Evolutionary conservation across 2,888 invertebrate species (phyloP).

Genomic region (Tupiocoris notatus): DNA sequence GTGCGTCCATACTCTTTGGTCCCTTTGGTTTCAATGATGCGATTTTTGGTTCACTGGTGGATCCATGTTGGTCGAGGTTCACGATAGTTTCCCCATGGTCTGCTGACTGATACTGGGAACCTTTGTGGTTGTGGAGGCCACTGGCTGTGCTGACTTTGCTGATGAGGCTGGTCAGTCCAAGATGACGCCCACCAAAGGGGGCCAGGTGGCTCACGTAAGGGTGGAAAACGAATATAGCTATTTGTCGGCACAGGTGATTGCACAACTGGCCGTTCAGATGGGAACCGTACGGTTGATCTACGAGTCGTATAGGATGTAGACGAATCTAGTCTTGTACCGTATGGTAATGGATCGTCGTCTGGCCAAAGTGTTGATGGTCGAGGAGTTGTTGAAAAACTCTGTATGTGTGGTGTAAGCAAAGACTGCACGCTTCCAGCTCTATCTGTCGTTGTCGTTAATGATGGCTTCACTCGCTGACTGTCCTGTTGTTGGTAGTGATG

Average conservation of each 20-base stretch:
- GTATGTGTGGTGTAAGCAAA: background rate
- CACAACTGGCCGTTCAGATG: slow-evolving; percentile 22
- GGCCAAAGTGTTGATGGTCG: background rate
- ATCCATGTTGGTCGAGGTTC: slow-evolving; percentile 34
- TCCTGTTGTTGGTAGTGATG: background rate
- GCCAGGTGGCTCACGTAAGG: slow-evolving; percentile 10
- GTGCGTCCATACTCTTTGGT: too few relatives aligned
- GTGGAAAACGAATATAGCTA: slow-evolving; percentile 39
- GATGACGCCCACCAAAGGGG: slow-evolving; percentile 43
- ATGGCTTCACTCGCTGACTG: background rate
- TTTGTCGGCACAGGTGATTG: background rate
- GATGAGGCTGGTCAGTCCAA: slow-evolving; percentile 27
- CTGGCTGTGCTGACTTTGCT: background rate
- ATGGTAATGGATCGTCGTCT: background rate
- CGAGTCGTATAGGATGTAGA: slow-evolving; percentile 13
- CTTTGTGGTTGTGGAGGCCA: slow-evolving; percentile 2
- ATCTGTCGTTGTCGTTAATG: background rate
- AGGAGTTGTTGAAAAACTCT: background rate
- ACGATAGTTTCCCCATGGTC: slow-evolving; percentile 27
- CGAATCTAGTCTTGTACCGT: background rate
- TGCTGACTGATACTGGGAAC: slow-evolving; percentile 15
- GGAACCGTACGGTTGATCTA: slow-evolving; percentile 40
- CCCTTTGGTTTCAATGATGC: too few relatives aligned
- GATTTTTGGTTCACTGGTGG: slow-evolving; percentile 39
- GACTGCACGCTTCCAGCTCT: background rate